phyloP scores from a whole-genome alignment of 2,113 vertebrate species.

The Rhinoptilus africanus region DNA sequence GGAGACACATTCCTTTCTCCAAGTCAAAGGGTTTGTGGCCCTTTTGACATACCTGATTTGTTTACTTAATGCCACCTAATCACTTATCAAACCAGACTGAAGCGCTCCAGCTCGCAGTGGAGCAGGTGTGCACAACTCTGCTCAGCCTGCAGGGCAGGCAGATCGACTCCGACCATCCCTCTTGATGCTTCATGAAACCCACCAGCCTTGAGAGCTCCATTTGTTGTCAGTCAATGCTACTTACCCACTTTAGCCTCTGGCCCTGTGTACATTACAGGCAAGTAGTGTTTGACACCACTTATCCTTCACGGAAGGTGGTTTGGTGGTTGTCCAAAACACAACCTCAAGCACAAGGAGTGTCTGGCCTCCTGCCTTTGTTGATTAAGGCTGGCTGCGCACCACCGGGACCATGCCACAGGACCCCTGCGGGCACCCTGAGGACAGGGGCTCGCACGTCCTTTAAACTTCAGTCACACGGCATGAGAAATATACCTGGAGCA shows the following conservation, averaged over 20 bases:
- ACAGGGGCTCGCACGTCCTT: fast-evolving
- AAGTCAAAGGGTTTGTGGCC: background rate
- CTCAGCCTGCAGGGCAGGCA: background rate
- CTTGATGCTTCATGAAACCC: background rate
- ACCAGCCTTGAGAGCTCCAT: background rate
- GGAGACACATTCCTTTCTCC: background rate
- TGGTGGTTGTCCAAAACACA: background rate
- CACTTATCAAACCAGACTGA: background rate
- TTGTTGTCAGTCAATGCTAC: background rate
- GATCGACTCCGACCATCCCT: fast-evolving
- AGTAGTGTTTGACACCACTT: conserved; percentile 12
- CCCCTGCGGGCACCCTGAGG: fast-evolving
- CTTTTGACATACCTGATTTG: background rate
- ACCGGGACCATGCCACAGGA: fast-evolving
- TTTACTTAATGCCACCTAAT: background rate
- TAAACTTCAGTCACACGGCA: background rate
- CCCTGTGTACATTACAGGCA: background rate
- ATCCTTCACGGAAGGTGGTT: background rate
- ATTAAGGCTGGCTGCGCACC: background rate
- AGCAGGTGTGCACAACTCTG: fast-evolving
- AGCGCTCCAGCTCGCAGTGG: background rate
- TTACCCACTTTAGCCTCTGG: background rate
- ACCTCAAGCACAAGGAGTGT: background rate
- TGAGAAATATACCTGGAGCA: background rate
- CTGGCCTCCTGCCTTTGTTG: fast-evolving